Evolutionary conservation across 92 coral and sea anemone genomes (phyloP).

Genomic region (Parazoanthus darwini): DNA sequence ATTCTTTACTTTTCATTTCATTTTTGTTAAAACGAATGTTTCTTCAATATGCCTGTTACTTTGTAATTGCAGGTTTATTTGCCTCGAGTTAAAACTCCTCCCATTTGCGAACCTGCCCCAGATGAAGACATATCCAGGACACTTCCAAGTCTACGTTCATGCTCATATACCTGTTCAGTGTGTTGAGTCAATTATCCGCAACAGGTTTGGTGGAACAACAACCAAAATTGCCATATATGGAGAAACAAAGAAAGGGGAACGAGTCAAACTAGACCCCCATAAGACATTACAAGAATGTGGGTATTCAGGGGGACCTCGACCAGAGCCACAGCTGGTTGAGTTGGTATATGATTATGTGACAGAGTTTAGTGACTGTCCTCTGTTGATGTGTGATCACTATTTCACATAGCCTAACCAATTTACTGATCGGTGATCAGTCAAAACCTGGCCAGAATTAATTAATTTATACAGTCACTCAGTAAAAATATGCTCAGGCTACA

Average conservation of each 20-base stretch:
- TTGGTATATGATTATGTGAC: constrained; percentile 88
- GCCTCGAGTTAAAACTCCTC: constrained; percentile 79
- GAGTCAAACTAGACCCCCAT: constrained; percentile 75
- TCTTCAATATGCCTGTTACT: background rate
- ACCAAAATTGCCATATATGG: constrained; percentile 77
- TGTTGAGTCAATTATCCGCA: constrained; percentile 63
- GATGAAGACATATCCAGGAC: constrained; percentile 89
- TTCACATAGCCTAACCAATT: constrained; percentile 49
- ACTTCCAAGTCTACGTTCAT: constrained; percentile 88
- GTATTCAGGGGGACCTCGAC: constrained; percentile 85
- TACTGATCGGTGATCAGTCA: too few relatives aligned
- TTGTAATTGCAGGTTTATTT: constrained; percentile 69
- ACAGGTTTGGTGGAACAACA: constrained; percentile 87
- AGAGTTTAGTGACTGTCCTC: constrained; percentile 93
- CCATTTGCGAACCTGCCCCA: constrained; percentile 94
- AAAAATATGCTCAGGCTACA: too few relatives aligned
- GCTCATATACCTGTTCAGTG: constrained; percentile 86
- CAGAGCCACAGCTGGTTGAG: constrained; percentile 88
- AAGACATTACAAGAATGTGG: constrained; percentile 86
- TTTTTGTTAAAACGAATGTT: background rate
- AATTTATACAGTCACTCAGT: too few relatives aligned
- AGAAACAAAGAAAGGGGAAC: constrained; percentile 72
- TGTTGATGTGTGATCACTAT: constrained; percentile 95
- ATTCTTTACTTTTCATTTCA: background rate
- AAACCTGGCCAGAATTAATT: too few relatives aligned